phyloP scores from a whole-genome alignment of 1,140 invertebrate species.

The Pentalonia nigronervosa region DNA sequence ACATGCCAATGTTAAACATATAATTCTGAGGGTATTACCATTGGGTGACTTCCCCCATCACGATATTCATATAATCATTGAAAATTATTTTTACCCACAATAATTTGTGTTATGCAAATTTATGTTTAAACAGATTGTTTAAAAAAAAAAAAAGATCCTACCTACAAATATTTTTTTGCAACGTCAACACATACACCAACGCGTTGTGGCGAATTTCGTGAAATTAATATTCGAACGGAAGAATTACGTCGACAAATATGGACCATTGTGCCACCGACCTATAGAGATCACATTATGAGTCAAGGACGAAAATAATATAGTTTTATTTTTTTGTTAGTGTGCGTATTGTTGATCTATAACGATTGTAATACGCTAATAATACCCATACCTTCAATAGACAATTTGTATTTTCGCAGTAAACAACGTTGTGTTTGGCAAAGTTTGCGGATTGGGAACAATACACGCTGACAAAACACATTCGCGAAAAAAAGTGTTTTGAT shows the following conservation, averaged over 20 bases:
- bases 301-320: background rate
- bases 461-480: background rate
- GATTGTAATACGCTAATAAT: background rate
- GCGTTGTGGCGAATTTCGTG: background rate
- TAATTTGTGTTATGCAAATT: too few species aligned
- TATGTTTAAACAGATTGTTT: too few species aligned
- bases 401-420: background rate
- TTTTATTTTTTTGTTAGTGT: background rate
- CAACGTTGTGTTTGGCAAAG: background rate
- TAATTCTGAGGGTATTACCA: too few species aligned
- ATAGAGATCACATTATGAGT: background rate
- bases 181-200: background rate
- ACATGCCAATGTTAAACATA: too few species aligned
- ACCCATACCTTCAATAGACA: background rate
- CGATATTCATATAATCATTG: too few species aligned
- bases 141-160: background rate
- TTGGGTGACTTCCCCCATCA: too few species aligned
- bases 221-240: background rate
- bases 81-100: too few species aligned
- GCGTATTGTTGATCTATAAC: background rate
- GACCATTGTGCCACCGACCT: conserved; percentile 28
- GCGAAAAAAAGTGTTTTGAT: background rate
- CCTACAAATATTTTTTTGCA: background rate
- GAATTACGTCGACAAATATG: background rate
- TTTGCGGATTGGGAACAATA: background rate